phyloP scores from a whole-genome alignment of 2,113 vertebrate genomes.

The Megaptera novaeangliae region DNA sequence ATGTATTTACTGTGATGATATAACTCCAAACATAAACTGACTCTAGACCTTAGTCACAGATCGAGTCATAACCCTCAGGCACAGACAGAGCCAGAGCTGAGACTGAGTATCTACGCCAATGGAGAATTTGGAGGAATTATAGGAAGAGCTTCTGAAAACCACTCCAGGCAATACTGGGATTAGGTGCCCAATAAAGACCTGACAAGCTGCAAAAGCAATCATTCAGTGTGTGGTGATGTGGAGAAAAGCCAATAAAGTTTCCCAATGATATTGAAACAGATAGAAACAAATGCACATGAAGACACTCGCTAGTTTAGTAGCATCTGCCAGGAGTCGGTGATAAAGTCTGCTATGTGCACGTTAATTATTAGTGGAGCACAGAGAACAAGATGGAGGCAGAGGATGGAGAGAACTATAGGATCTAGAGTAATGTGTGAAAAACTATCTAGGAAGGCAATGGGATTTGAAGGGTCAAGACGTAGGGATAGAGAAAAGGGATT shows the following conservation, averaged over 20 bases:
- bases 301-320: not conserved
- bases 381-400: not conserved
- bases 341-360: not conserved
- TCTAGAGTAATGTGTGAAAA: not conserved
- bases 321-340: not conserved
- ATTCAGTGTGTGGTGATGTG: not conserved
- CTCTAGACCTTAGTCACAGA: not conserved
- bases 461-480: not conserved
- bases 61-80: not conserved
- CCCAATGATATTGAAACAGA: not conserved
- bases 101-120: not conserved
- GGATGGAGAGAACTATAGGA: not conserved
- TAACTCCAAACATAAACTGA: not conserved
- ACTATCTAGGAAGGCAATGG: not conserved
- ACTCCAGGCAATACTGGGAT: not conserved
- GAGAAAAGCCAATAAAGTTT: not conserved
- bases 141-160: not conserved
- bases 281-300: not conserved
- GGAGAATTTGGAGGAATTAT: not conserved
- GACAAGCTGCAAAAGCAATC: conserved; percentile 4
- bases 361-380: not conserved
- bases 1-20: not conserved
- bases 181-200: not conserved
- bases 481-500: not conserved
- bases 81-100: not conserved